Conservation (phyloP, 2,888 invertebrate species). For the Phrixothrix hirtus region DNA sequence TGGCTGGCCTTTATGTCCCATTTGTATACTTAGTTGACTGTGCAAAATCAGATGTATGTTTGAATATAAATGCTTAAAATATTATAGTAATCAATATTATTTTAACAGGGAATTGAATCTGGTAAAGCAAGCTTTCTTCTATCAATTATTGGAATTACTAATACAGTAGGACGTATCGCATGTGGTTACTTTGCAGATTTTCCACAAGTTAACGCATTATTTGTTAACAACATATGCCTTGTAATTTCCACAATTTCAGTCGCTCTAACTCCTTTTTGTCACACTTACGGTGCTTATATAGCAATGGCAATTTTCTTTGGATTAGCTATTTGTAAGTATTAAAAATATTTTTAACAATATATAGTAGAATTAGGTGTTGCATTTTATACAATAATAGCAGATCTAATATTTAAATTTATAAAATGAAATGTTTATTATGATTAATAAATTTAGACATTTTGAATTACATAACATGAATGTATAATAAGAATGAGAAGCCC, state of each 20-base stretch:
- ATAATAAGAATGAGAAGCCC: too few relatives aligned
- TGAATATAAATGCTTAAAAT: too few relatives aligned
- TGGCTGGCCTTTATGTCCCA: slow-evolving; percentile 96
- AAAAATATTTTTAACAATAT: background rate
- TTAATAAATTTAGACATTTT: too few relatives aligned
- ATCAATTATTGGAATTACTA: slow-evolving; percentile 89
- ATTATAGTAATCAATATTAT: too few relatives aligned
- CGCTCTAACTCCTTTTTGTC: slow-evolving; percentile 81
- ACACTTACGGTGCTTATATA: slow-evolving; percentile 74
- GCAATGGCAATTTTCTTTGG: slow-evolving; percentile 87
- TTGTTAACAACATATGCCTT: slow-evolving; percentile 92
- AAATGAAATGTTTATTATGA: too few relatives aligned
- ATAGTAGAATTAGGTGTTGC: background rate
- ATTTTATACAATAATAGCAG: background rate
- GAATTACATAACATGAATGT: too few relatives aligned
- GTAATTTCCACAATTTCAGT: slow-evolving; percentile 87
- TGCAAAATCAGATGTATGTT: slow-evolving; percentile 69
- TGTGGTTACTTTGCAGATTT: slow-evolving; percentile 92
- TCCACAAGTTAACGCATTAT: slow-evolving; percentile 86
- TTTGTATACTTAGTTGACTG: slow-evolving; percentile 92
- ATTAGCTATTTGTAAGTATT: slow-evolving; percentile 81
- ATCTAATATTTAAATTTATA: too few relatives aligned
- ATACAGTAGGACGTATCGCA: slow-evolving; percentile 87
- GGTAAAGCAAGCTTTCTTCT: slow-evolving; percentile 74
- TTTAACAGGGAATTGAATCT: slow-evolving; percentile 69